Evolutionary conservation across 2,797 vertebrate genomes (phyloP).

Genomic region (Cyclura pinguis): DNA sequence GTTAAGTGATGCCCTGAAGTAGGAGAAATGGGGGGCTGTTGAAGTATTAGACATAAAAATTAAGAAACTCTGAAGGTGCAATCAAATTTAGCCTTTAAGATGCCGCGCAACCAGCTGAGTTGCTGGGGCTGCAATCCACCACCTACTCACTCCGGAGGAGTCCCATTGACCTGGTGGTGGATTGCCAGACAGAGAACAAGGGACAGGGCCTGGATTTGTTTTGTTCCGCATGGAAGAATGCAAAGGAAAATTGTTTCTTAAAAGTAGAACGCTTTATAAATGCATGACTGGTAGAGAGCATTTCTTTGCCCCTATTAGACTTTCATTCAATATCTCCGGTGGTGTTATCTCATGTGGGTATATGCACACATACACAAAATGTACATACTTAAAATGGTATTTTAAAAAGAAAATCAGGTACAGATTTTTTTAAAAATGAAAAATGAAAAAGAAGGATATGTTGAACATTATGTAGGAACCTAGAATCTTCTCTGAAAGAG

Average conservation of each 20-base stretch:
- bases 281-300: slow-evolving; percentile 47
- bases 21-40: slow-evolving; percentile 73
- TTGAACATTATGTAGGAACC: neutral
- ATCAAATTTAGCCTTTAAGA: slow-evolving; percentile 75
- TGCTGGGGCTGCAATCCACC: slow-evolving; percentile 49
- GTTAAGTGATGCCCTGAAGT: slow-evolving; percentile 80
- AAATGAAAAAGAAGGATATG: neutral
- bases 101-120: slow-evolving; percentile 63
- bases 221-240: neutral
- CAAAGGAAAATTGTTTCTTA: slow-evolving; percentile 32
- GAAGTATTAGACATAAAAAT: slow-evolving; percentile 79
- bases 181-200: neutral
- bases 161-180: slow-evolving; percentile 8
- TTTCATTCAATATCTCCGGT: neutral
- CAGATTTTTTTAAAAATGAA: neutral
- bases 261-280: slow-evolving; percentile 61
- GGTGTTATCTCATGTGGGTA: neutral
- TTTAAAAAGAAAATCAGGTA: neutral
- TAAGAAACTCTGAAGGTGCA: slow-evolving; percentile 73
- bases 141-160: slow-evolving; percentile 39
- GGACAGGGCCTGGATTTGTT: neutral
- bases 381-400: neutral
- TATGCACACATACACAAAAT: neutral
- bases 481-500: neutral
- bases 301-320: neutral